Conservation (phyloP, 2,797 vertebrate species). For the Sebastes jordani region DNA sequence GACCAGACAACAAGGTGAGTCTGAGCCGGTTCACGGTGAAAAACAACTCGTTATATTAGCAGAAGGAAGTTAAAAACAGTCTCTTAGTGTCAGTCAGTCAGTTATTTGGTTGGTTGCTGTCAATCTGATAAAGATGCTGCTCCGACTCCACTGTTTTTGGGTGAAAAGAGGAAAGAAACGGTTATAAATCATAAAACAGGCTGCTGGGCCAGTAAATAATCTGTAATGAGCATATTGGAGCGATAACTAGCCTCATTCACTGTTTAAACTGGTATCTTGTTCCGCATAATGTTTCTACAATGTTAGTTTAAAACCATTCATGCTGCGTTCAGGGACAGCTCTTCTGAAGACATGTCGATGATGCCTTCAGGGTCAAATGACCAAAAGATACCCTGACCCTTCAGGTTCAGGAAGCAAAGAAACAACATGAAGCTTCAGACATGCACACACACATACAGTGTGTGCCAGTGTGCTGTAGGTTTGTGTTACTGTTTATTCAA, state of each 20-base stretch:
- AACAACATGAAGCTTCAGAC: background rate
- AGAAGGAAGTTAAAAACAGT: background rate
- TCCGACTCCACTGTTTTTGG: background rate
- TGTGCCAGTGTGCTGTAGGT: background rate
- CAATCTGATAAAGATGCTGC: conserved; percentile 23
- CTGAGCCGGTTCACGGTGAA: background rate
- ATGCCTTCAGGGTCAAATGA: no score
- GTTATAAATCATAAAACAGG: background rate
- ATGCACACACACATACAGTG: background rate
- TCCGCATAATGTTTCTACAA: background rate
- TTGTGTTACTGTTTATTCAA: conserved; percentile 16
- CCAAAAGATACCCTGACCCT: no score
- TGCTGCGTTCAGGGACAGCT: background rate
- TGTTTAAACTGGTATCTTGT: background rate
- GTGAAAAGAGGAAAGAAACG: background rate
- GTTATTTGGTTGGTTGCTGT: background rate
- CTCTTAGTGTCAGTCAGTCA: no score
- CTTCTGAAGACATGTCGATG: no score
- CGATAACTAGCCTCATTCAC: no score
- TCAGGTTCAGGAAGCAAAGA: background rate
- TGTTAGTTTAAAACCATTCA: background rate
- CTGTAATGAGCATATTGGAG: accelerated
- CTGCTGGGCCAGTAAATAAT: background rate
- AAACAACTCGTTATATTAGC: background rate
- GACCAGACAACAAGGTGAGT: conserved; percentile 82